A percentile compares a stretch with the other conserved stretches of the same genome.
These are phyloP conservation scores for Vultur gryphus DNA, from an alignment of 2,797 vertebrate species.

Conservation along the genomic window DNA sequence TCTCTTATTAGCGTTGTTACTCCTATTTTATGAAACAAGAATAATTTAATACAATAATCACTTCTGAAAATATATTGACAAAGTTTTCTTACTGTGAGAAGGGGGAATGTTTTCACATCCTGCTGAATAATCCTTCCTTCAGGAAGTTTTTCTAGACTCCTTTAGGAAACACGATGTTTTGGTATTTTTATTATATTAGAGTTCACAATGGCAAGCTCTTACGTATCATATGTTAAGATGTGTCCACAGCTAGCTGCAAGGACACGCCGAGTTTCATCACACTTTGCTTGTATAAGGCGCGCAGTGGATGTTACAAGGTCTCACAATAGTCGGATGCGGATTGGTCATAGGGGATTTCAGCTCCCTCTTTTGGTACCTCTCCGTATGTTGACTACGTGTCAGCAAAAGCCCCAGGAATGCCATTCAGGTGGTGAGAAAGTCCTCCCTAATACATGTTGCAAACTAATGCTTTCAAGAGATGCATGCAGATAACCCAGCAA, in stretches of 20 bases:
- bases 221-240: rapidly evolving
- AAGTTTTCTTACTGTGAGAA: neutral
- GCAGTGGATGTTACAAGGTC: neutral
- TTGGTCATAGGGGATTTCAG: neutral
- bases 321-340: rapidly evolving
- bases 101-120: neutral
- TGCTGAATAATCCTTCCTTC: neutral
- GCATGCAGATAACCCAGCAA: neutral
- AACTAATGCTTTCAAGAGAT: neutral
- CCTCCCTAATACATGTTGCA: neutral
- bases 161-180: neutral
- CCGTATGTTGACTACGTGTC: rapidly evolving
- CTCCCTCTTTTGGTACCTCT: neutral
- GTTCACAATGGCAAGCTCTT: neutral
- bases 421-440: neutral
- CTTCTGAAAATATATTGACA: neutral
- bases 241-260: neutral
- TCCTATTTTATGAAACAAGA: neutral
- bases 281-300: neutral
- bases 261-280: neutral
- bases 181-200: neutral
- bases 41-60: neutral
- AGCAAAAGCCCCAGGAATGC: neutral
- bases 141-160: neutral
- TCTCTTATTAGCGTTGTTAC: neutral